Conservation (phyloP, 2,888 invertebrate genomes). For the Andrena fulva region DNA sequence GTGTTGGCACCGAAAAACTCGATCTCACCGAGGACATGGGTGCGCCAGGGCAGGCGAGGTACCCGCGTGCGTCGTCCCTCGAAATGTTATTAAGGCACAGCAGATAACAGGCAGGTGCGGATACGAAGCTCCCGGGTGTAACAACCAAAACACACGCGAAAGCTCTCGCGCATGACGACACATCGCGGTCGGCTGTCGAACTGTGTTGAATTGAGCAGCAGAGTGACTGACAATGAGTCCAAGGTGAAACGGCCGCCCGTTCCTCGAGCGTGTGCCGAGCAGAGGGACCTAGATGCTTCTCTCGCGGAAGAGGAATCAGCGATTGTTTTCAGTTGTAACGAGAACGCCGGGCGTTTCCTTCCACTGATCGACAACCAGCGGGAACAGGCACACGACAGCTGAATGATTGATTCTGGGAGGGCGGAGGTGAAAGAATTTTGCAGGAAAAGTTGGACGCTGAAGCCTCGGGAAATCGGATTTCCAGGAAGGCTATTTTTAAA, state of each 20-base stretch:
- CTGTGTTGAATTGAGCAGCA: slow-evolving; percentile 58
- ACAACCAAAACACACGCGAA: slow-evolving; percentile 76
- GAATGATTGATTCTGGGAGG: background rate
- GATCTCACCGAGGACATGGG: slow-evolving; percentile 30
- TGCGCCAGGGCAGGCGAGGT: slow-evolving; percentile 29
- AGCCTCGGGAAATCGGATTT: slow-evolving; percentile 41
- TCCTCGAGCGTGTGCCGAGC: slow-evolving; percentile 40
- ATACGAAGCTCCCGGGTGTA: slow-evolving; percentile 67
- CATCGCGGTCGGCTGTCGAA: slow-evolving; percentile 73
- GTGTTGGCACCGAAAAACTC: slow-evolving; percentile 24
- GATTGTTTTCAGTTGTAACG: slow-evolving; percentile 29
- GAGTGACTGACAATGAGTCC: slow-evolving; percentile 52
- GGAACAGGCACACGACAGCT: background rate
- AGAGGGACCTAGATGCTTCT: slow-evolving; percentile 56
- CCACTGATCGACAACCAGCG: background rate
- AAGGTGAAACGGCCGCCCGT: slow-evolving; percentile 62
- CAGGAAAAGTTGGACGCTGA: background rate
- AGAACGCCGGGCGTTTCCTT: background rate
- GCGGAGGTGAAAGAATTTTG: background rate
- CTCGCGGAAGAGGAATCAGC: slow-evolving; percentile 46
- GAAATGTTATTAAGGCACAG: slow-evolving; percentile 69
- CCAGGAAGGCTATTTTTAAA: slow-evolving; percentile 77
- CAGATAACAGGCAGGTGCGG: slow-evolving; percentile 70
- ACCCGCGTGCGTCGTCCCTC: slow-evolving; percentile 64
- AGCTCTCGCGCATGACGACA: slow-evolving; percentile 71